Evolutionary conservation across 1,140 invertebrate genomes (phyloP).

Genomic region (Ips typographus): DNA sequence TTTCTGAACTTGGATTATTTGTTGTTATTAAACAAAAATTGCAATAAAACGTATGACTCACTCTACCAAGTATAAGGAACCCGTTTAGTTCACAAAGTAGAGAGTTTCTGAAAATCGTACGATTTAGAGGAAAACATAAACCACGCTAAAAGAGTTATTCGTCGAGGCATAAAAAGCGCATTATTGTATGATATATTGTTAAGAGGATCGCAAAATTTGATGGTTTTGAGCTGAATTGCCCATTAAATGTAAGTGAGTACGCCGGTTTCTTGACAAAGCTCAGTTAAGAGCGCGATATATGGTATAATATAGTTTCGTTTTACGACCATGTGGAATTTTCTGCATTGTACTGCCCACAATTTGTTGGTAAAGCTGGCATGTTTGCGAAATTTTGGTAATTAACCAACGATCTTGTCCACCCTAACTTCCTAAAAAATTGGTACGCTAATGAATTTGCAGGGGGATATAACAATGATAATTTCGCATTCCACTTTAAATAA

Average conservation of each 20-base stretch:
- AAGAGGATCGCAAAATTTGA: slow-evolving; percentile 30
- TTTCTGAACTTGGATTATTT: no score
- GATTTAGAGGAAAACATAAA: slow-evolving; percentile 11
- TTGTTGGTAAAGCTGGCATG: no score
- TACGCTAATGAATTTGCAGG: no score
- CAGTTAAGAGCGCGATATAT: slow-evolving; percentile 27
- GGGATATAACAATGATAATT: no score
- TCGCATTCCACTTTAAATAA: slow-evolving; percentile 8
- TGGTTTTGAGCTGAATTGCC: slow-evolving; percentile 19
- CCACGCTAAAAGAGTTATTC: slow-evolving; percentile 22
- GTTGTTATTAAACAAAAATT: no score
- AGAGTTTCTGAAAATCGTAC: slow-evolving; percentile 8
- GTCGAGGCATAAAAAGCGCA: slow-evolving; percentile 18
- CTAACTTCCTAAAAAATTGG: no score
- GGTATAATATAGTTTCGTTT: slow-evolving; percentile 22
- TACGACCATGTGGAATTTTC: slow-evolving; percentile 13
- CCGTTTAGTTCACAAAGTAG: slow-evolving; percentile 2
- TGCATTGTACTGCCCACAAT: no score
- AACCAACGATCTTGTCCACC: no score
- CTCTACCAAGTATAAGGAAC: not conserved
- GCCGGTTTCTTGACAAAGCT: slow-evolving; percentile 5
- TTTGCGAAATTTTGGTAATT: no score
- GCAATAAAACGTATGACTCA: no score
- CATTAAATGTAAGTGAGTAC: slow-evolving; percentile 16
- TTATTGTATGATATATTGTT: slow-evolving; percentile 31